These are phyloP conservation scores for Noctua comes DNA, from an alignment of 2,888 invertebrate species.

Conservation along the genomic window DNA sequence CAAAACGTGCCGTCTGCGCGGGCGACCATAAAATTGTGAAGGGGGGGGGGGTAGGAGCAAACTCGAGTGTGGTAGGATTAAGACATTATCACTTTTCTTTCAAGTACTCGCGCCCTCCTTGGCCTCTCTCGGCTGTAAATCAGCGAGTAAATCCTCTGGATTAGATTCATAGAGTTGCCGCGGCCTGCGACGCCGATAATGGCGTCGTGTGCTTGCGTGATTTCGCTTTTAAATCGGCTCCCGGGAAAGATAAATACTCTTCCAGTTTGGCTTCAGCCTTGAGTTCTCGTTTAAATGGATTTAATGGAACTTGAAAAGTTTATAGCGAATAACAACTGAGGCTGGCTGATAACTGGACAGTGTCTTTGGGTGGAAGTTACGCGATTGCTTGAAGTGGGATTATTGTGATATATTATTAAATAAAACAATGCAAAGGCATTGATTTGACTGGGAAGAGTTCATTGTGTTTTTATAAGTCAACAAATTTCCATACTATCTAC, in stretches of 20 bases:
- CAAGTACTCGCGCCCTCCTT: conserved; percentile 86
- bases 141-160: conserved; percentile 90
- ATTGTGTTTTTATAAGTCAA: not conserved
- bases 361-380: conserved; percentile 53
- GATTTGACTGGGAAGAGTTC: not conserved
- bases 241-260: conserved; percentile 87
- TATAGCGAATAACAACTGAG: conserved; percentile 83
- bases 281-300: conserved; percentile 85
- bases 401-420: conserved; percentile 3
- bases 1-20: conserved; percentile 89
- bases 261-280: conserved; percentile 82
- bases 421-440: not conserved
- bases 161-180: conserved; percentile 90
- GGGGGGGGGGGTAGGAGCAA: conserved; percentile 71
- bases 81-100: conserved; percentile 93
- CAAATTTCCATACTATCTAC: not conserved
- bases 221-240: conserved; percentile 90
- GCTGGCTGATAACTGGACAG: conserved; percentile 84
- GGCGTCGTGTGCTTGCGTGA: conserved; percentile 89
- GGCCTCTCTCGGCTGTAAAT: conserved; percentile 88
- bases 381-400: conserved; percentile 8
- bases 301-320: conserved; percentile 82
- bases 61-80: conserved; percentile 91
- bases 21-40: conserved; percentile 88
- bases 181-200: conserved; percentile 89